Evolutionary conservation across 2,797 vertebrate species (phyloP), one percentile per base, ranked within the genome.

Genomic region (Tolypeutes matacus): DNA sequence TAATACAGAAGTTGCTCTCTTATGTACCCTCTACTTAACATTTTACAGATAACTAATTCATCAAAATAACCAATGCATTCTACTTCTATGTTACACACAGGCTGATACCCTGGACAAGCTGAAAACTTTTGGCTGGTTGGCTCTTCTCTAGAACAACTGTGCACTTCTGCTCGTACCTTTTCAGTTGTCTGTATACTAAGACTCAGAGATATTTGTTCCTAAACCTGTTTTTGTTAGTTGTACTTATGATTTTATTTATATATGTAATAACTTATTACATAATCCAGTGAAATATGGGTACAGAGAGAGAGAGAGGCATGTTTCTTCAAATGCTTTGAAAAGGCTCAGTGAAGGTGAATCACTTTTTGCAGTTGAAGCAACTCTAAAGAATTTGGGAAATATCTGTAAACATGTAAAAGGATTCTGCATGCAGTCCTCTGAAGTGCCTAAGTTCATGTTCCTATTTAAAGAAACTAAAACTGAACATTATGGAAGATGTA

Each of bases 321-420:
- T 56, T 85, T 87, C 46, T 58, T 93, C n/a, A 76, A 89, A 80
- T 81, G 56, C 25, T 88, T 91, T 65, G 36, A 92, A 65, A 97
- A 83, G 51, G 77, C 39, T 80, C 83, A 10, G 0, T 70, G 58
- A 83, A 83, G 53, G 13, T 36, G 25, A 91, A 7, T 31, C 10
- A 18, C 29, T 80, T 39, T 82, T 86, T 51, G 46, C 42, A 3
- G 39, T 25, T 49, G 20, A 21, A 72, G 14, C 56, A 86, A 90
- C 31, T 56, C 18, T n/a, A 65, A 90, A 86, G 36, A 77, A 75
- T 42, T 15, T 78, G 69, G 53, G n/a, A 7, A 58, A 36, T 20
- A 25, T 39, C 7, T 80, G 36, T 31, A 76, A 89, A 53, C 20
- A 53, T 2, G 27, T 7, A 8, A 67, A 60, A 91, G 34, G 62